phyloP scores from a whole-genome alignment of 1,140 invertebrate species.

The Cyclargus thomasi region DNA sequence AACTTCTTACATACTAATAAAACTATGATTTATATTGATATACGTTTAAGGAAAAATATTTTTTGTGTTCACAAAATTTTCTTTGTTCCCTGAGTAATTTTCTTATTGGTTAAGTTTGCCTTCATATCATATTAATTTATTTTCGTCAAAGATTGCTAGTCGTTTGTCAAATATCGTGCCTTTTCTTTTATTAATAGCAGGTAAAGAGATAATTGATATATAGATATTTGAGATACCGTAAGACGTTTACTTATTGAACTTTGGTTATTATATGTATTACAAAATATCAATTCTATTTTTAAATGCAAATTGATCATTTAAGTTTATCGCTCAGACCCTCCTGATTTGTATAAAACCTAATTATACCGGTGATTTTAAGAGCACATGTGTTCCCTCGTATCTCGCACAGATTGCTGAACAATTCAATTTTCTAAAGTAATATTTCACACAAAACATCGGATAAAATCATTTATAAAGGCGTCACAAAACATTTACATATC shows the following conservation, averaged over 20 bases:
- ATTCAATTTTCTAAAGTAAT: constrained; percentile 67
- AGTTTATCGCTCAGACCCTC: constrained; percentile 20
- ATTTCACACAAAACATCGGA: constrained; percentile 63
- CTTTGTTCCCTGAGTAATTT: not conserved
- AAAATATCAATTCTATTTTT: not conserved
- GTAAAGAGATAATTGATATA: too few species aligned
- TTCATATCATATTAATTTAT: not conserved
- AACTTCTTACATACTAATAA: not conserved
- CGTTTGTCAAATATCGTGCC: too few species aligned
- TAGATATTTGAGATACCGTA: too few species aligned
- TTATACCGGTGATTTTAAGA: constrained; percentile 42
- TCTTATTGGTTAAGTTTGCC: not conserved
- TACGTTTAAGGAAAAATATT: not conserved
- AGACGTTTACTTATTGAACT: too few species aligned
- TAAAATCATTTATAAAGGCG: constrained; percentile 70
- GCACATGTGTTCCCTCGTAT: constrained; percentile 47
- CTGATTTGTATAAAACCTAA: constrained; percentile 35
- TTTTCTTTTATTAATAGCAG: too few species aligned
- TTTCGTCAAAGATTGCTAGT: too few species aligned
- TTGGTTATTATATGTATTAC: too few species aligned
- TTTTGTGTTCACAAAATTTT: not conserved
- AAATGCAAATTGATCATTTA: constrained; percentile 6
- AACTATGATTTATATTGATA: not conserved
- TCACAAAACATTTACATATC: constrained; percentile 61
- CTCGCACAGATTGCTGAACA: constrained; percentile 55